These are phyloP conservation scores for Drosophila novamexicana DNA, from an alignment of 1,140 invertebrate species.

Conservation along the genomic window DNA sequence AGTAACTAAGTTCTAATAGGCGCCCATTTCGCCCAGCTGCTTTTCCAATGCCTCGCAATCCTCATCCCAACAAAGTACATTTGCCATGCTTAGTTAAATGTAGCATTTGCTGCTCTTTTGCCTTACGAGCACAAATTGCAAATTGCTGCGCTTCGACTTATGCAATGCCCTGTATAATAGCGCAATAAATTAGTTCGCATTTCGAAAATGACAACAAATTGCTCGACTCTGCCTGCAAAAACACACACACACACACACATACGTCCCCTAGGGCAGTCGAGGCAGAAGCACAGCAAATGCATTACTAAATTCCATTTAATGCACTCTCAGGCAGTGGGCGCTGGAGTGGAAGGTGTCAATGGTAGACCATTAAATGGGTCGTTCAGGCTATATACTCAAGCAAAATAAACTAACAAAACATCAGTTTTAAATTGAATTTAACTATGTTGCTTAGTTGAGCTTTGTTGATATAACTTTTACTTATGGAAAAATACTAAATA, in stretches of 20 bases:
- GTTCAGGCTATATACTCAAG: not conserved
- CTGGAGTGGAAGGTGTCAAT: constrained; percentile 42
- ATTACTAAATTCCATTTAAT: constrained; percentile 37
- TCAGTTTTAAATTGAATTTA: not conserved
- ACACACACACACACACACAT: constrained; percentile 19
- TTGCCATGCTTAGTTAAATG: constrained; percentile 4
- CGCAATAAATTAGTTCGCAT: constrained; percentile 80
- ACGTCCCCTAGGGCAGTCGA: constrained; percentile 7
- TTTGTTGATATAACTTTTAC: not conserved
- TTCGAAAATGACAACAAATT: constrained; percentile 83
- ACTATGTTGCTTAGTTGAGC: too few species aligned
- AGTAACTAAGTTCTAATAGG: constrained; percentile 19
- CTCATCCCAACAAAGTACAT: not conserved
- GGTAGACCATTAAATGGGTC: constrained; percentile 23
- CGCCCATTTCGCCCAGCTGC: constrained; percentile 13
- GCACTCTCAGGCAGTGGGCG: constrained; percentile 16
- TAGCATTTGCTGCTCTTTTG: constrained; percentile 31
- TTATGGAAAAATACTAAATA: too few species aligned
- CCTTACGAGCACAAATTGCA: constrained; percentile 49
- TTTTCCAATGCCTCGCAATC: constrained; percentile 22
- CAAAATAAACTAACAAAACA: not conserved
- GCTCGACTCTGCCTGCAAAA: constrained; percentile 41
- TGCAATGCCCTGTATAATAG: constrained; percentile 74
- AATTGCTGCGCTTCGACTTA: constrained; percentile 76
- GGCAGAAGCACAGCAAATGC: constrained; percentile 29